phyloP scores from a whole-genome alignment of 2,797 vertebrate species.

The Peromyscus aztecus region DNA sequence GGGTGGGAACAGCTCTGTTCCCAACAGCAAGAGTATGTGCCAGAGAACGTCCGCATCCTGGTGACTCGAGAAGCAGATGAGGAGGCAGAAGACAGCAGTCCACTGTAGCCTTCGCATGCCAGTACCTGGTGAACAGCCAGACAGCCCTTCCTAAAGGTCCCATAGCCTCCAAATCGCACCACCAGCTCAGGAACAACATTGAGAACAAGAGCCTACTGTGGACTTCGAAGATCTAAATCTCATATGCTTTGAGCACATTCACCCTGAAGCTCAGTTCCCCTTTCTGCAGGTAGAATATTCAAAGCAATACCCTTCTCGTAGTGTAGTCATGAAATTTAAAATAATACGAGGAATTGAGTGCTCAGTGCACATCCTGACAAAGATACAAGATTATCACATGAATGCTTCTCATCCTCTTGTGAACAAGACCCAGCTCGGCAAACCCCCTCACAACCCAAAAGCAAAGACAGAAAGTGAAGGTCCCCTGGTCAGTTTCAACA shows the following conservation, averaged over 20 bases:
- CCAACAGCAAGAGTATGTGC: not conserved
- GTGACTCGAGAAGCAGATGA: not conserved
- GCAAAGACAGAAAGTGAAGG: not conserved
- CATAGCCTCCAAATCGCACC: not conserved
- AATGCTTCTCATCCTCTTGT: not conserved
- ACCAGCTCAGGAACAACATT: not conserved
- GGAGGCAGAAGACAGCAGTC: not conserved
- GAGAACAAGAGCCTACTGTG: not conserved
- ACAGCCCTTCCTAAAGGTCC: not conserved
- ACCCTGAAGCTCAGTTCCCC: not conserved
- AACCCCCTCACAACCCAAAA: not conserved
- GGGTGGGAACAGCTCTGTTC: not conserved
- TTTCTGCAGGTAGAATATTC: not conserved
- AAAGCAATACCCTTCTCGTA: not conserved
- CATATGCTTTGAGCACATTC: not conserved
- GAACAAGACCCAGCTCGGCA: not conserved
- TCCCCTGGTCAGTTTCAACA: not conserved
- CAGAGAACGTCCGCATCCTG: not conserved
- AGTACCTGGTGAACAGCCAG: not conserved
- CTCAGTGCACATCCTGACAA: not conserved
- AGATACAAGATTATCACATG: rapidly evolving
- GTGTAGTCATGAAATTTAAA: not conserved
- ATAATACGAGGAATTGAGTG: not conserved
- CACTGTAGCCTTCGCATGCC: not conserved
- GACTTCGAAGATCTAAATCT: not conserved